Conservation (phyloP, 2,888 invertebrate genomes). For the Apodemia duryi region DNA sequence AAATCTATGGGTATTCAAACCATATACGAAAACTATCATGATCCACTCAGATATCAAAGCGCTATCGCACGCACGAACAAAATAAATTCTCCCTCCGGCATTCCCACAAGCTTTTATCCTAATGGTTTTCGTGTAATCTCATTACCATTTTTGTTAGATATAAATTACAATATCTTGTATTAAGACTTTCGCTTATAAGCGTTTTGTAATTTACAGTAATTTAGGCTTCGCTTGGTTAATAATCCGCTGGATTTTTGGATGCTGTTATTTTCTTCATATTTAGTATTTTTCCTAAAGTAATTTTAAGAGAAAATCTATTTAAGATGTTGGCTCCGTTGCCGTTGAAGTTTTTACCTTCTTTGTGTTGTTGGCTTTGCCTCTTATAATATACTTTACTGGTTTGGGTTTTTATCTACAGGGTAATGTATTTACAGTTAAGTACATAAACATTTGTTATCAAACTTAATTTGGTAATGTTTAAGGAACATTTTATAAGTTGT, state of each 20-base stretch:
- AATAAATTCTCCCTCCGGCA: conserved; percentile 13
- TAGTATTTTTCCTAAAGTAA: too few relatives aligned
- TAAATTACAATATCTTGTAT: conserved; percentile 24
- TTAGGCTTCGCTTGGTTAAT: neutral
- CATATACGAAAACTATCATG: neutral
- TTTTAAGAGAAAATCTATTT: too few relatives aligned
- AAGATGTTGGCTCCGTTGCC: too few relatives aligned
- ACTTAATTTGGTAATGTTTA: too few relatives aligned
- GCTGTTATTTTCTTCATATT: neutral
- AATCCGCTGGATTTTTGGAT: neutral
- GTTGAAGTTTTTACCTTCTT: too few relatives aligned
- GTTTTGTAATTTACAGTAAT: conserved; percentile 1
- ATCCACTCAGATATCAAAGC: neutral
- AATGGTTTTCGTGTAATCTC: conserved; percentile 24
- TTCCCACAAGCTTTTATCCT: conserved; percentile 20
- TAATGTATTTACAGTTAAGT: too few relatives aligned
- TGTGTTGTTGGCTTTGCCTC: too few relatives aligned
- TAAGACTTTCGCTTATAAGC: conserved; percentile 12
- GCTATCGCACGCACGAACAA: neutral
- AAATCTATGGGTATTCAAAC: too few relatives aligned
- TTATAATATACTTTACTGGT: too few relatives aligned
- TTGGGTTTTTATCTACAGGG: too few relatives aligned
- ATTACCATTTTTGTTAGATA: conserved; percentile 25
- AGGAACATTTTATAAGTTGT: too few relatives aligned
- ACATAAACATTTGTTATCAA: too few relatives aligned